These are phyloP conservation scores for Pseudochaenichthys georgianus DNA, from an alignment of 2,797 vertebrate species.

Conservation along the genomic window DNA sequence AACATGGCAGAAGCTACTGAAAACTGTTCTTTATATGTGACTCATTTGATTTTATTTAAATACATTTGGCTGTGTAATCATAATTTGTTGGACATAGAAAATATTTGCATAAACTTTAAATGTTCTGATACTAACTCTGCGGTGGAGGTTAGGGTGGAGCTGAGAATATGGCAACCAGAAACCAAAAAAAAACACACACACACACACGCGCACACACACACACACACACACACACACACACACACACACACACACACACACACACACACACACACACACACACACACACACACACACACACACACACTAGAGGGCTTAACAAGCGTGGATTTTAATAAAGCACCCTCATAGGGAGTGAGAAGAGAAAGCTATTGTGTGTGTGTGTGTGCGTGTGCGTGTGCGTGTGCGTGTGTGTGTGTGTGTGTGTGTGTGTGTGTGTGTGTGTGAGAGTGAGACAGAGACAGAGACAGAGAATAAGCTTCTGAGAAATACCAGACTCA, in stretches of 20 bases:
- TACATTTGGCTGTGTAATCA: neutral
- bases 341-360: neutral
- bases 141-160: conserved; percentile 46
- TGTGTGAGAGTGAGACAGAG: neutral
- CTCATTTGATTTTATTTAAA: neutral
- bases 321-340: conserved; percentile 19
- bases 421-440: neutral
- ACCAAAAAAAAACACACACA: neutral
- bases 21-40: neutral
- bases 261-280: no score
- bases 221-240: neutral
- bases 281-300: no score
- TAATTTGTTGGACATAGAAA: conserved; percentile 2
- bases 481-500: conserved; percentile 18
- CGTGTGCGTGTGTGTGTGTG: no score
- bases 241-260: no score
- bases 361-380: neutral
- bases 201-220: no score
- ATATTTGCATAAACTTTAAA: conserved; percentile 48
- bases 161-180: conserved; percentile 18
- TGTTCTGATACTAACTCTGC: conserved; percentile 1
- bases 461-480: neutral
- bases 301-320: conserved; percentile 1
- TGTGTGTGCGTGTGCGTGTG: no score
- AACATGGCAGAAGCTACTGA: neutral